These are phyloP conservation scores for Lycocorax pyrrhopterus DNA, from an alignment of 2,113 vertebrate genomes.

Conservation along the genomic window DNA sequence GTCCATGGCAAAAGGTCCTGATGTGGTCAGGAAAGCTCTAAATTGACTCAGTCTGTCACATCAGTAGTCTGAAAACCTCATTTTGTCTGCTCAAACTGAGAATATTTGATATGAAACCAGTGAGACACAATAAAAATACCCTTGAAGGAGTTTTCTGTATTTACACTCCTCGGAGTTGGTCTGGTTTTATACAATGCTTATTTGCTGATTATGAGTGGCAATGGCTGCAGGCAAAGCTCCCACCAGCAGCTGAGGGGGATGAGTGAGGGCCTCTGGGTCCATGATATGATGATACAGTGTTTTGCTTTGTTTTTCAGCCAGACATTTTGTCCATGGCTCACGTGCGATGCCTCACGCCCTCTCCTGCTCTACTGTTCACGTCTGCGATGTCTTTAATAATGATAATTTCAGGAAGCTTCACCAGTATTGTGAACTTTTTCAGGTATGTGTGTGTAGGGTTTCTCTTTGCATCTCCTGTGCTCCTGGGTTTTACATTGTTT, in stretches of 20 bases:
- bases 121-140: background rate
- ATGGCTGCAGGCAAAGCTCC: background rate
- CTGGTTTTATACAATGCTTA: background rate
- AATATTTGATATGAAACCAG: background rate
- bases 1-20: background rate
- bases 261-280: background rate
- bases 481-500: background rate
- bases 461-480: background rate
- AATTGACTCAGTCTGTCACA: background rate
- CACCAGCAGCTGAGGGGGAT: background rate
- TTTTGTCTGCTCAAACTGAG: background rate
- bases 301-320: slow-evolving; percentile 71
- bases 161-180: background rate
- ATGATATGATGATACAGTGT: background rate
- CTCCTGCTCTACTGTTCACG: slow-evolving; percentile 85
- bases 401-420: slow-evolving; percentile 81
- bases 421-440: slow-evolving; percentile 82
- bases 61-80: background rate
- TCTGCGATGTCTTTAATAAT: slow-evolving; percentile 78
- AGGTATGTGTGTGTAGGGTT: slow-evolving; percentile 66
- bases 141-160: background rate
- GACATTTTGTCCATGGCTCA: slow-evolving; percentile 86
- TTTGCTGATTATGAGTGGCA: background rate
- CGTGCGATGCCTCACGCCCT: slow-evolving; percentile 76
- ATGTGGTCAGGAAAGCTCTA: background rate